Percentiles rank a stretch among this genome's conserved stretches.
These are phyloP conservation scores for Leucopternis melanops DNA, from an alignment of 2,113 vertebrate species.

Conservation along the genomic window DNA sequence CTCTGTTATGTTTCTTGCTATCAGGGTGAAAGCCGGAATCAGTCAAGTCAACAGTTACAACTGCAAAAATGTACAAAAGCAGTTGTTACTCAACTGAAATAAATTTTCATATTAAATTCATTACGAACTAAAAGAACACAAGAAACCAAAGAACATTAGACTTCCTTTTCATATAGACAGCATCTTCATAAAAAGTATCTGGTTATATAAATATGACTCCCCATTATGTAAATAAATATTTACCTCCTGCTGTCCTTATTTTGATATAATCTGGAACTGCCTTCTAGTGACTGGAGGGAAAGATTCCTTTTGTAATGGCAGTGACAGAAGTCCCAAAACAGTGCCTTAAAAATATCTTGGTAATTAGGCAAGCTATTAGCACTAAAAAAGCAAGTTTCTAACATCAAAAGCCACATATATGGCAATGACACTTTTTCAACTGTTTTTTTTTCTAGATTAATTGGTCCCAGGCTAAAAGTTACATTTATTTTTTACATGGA, in stretches of 20 bases:
- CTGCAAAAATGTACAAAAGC: slow-evolving; percentile 61
- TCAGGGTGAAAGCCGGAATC: slow-evolving; percentile 73
- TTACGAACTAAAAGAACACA: neutral
- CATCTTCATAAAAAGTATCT: neutral
- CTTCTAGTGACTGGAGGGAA: neutral
- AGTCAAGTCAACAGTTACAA: slow-evolving; percentile 80
- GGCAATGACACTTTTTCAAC: neutral
- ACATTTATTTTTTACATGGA: neutral
- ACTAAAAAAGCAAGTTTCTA: neutral
- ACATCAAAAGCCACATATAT: neutral
- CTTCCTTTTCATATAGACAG: neutral
- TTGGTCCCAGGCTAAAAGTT: neutral
- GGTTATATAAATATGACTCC: neutral
- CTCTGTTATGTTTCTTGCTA: slow-evolving; percentile 77
- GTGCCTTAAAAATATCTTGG: neutral
- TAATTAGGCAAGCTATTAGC: neutral
- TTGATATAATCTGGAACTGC: neutral
- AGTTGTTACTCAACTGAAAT: neutral
- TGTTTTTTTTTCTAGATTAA: neutral
- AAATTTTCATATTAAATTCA: neutral
- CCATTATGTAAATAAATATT: neutral
- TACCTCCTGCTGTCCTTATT: neutral
- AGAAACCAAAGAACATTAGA: neutral
- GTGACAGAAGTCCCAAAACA: neutral
- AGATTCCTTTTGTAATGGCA: neutral